phyloP scores from a whole-genome alignment of 2,888 invertebrate species.

The Tetragonisca angustula region DNA sequence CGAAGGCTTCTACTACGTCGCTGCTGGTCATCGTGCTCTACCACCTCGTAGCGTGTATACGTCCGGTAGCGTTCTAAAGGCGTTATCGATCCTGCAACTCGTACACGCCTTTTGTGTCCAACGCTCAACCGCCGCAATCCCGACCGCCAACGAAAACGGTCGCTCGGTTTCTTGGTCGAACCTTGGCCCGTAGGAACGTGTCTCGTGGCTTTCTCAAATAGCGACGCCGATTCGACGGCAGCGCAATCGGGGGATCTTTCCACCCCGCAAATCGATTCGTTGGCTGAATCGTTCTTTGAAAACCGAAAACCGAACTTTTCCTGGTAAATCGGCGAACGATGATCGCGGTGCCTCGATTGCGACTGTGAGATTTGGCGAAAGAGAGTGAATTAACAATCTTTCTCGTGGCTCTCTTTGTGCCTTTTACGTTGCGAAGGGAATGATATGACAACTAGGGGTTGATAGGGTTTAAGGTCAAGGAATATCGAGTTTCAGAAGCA shows the following conservation, averaged over 20 bases:
- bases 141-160: slow-evolving; percentile 1
- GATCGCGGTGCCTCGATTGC: too few species aligned
- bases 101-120: slow-evolving; percentile 39
- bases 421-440: not conserved
- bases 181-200: not conserved
- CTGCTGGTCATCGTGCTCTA: slow-evolving; percentile 44
- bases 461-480: not conserved
- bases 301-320: too few species aligned
- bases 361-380: not conserved
- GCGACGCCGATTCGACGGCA: not conserved
- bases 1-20: not conserved
- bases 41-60: slow-evolving; percentile 21
- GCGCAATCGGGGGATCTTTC: not conserved
- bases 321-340: not conserved
- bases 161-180: slow-evolving; percentile 30
- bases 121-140: slow-evolving; percentile 17
- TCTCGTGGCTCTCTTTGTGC: not conserved
- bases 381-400: not conserved
- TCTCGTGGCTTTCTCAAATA: not conserved
- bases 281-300: too few species aligned
- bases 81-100: slow-evolving; percentile 58
- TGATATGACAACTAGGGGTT: not conserved
- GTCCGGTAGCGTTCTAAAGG: slow-evolving; percentile 52
- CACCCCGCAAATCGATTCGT: not conserved
- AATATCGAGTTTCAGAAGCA: not conserved